These are phyloP conservation scores for Ophion ellenae DNA, from an alignment of 2,888 invertebrate species.

Conservation along the genomic window DNA sequence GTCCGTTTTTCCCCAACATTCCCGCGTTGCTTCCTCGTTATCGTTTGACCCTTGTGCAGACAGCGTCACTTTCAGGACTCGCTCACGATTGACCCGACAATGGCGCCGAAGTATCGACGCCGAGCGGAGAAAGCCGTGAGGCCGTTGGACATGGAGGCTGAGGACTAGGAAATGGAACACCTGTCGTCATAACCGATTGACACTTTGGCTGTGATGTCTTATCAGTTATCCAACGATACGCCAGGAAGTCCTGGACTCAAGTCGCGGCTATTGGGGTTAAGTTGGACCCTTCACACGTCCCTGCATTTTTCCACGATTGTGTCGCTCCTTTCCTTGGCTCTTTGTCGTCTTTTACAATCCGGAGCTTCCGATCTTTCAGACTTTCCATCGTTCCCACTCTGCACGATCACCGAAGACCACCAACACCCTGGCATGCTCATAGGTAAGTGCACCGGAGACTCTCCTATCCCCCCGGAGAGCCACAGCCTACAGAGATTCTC, in stretches of 20 bases:
- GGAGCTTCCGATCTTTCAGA: no score
- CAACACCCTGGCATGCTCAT: conserved; percentile 33
- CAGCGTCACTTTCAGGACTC: conserved; percentile 34
- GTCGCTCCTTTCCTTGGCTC: not conserved
- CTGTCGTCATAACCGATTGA: conserved; percentile 20
- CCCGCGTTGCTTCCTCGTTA: conserved; percentile 23
- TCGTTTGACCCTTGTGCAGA: conserved; percentile 42
- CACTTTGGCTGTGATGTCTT: conserved; percentile 42
- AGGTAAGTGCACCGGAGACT: conserved; percentile 7
- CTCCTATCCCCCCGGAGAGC: not conserved
- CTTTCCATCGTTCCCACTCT: not conserved
- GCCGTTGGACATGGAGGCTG: no score
- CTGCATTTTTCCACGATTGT: not conserved
- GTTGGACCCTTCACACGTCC: conserved; percentile 14
- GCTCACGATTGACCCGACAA: conserved; percentile 3
- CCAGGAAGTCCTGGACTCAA: not conserved
- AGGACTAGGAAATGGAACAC: not conserved
- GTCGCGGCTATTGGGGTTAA: conserved; percentile 24
- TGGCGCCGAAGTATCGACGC: not conserved
- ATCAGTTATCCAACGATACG: conserved; percentile 50
- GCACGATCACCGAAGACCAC: conserved; percentile 26
- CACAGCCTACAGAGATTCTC: conserved; percentile 30
- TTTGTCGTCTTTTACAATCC: not conserved
- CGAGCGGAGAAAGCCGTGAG: not conserved
- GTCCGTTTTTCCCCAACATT: not conserved